These are phyloP conservation scores for Lathronympha strigana DNA, from an alignment of 2,888 invertebrate species.

Conservation along the genomic window DNA sequence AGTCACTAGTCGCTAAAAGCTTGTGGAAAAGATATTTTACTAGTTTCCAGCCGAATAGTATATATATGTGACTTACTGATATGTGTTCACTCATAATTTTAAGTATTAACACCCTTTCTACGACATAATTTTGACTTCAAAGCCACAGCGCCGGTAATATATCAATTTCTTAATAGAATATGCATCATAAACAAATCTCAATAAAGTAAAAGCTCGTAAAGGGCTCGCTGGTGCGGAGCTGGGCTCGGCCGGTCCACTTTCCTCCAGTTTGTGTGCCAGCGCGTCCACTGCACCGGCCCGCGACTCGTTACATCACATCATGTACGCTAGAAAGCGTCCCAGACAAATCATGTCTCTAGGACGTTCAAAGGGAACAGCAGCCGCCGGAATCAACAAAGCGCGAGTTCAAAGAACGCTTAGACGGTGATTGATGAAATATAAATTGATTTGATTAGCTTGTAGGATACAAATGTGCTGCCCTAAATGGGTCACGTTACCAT, in stretches of 20 bases:
- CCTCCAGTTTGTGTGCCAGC: slow-evolving; percentile 65
- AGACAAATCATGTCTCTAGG: slow-evolving; percentile 60
- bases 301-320: slow-evolving; percentile 56
- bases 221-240: slow-evolving; percentile 39
- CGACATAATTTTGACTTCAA: slow-evolving; percentile 18
- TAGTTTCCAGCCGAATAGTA: neutral
- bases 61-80: neutral
- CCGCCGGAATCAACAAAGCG: slow-evolving; percentile 39
- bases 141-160: slow-evolving; percentile 24
- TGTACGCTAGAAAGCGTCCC: slow-evolving; percentile 74
- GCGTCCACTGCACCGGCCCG: slow-evolving; percentile 47
- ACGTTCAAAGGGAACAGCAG: slow-evolving; percentile 52
- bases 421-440: slow-evolving; percentile 41
- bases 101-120: slow-evolving; percentile 24
- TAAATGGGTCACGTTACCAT: slow-evolving; percentile 35
- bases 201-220: slow-evolving; percentile 42
- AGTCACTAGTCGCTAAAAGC: neutral
- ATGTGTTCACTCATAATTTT: slow-evolving; percentile 11
- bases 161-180: slow-evolving; percentile 32
- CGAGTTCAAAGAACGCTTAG: slow-evolving; percentile 41
- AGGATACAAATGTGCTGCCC: slow-evolving; percentile 33
- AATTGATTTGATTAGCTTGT: slow-evolving; percentile 40
- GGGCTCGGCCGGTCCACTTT: slow-evolving; percentile 68
- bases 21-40: neutral
- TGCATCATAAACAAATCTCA: slow-evolving; percentile 40